Evolutionary conservation across 1,140 invertebrate genomes (phyloP), one percentile per base, ranked within the genome.

Genomic region (Drosophila navojoa): DNA sequence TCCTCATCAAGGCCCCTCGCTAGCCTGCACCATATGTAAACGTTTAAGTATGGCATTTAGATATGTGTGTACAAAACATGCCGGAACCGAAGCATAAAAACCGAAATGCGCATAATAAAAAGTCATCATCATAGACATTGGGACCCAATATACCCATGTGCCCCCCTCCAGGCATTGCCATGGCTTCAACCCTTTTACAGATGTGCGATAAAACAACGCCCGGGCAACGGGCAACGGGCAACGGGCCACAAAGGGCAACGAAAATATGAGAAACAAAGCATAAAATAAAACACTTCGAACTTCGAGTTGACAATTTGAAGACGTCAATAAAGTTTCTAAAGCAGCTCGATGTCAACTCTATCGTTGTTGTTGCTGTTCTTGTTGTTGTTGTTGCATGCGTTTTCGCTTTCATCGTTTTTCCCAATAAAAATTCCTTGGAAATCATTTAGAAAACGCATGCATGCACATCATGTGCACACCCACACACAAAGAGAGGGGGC

Each of bases 241-340:
- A 67, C 38, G 81, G 9, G 66, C 63, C 66, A 80, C 77, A 80
- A 86, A 81, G 77, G 78, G 78, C 75, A 73, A 67, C 38, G 81
- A 86, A 89, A 86, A 86, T 86, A 86, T 86, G 82, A 86, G 84
- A 86, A 81, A 82, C 84, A 86, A 89, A 82, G 79, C 84, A 86
- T 87, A 77, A 86, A 89, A 87, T 86, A 86, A 86, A 86, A 86
- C 84, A 86, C 82, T 89, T 89, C 59, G 68, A 86, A 79, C 72
- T 89, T 77, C 61, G 72, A 86, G 79, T 86, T 86, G 82, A 86
- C 82, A 86, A 89, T 86, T 86, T 86, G 84, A 86, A 86, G 82
- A 86, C 82, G 76, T 77, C 82, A 86, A 86, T 86, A 86, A 86
- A 86, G 72, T 86, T 86, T 79, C 69, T 62, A 71, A 85, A 68